Base-by-base conservation (phyloP, 2,113 vertebrate species). In the Isichthys henryi region DNA sequence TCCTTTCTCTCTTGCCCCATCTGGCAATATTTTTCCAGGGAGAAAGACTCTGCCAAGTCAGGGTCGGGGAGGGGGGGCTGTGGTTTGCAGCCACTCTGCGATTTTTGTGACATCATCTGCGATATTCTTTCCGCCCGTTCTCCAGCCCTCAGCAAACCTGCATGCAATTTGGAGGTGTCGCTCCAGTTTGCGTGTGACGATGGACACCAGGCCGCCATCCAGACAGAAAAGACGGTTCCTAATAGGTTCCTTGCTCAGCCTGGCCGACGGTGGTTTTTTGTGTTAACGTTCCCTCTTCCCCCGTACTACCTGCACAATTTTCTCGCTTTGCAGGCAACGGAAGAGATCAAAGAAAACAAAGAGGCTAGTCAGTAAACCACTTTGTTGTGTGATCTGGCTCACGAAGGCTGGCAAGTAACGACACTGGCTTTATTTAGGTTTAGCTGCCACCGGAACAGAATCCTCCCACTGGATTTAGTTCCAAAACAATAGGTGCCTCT, bases 21-120 rank as follows among this genome's bases (percentile, higher is more conserved):
- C 53, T 50, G 48, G 27, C 52, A 58, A 9, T 88, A 86, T 53
- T 39, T 86, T 62, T 88, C 58, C 58, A 48, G 58, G 58, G 39
- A 31, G 89, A 58, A 92, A 91, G 92, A 31, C 27, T 52, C 15
- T 8, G n/a, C 70, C 70, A 77, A 74, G 31, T 15, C 11, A 6
- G 92, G 87, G 89, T 39, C 39, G 89, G 91, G 91, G 88, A 88
- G 90, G 21, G 58, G 23, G 23, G 91, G 83, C 89, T 56, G 45
- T 23, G 58, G 85, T 87, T 87, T 86, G 27, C 31, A 87, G 45
- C 87, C 27, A 27, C 53, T 17, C 58, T 53, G 82, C 66, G 88
- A 85, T 90, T 80, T 21, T 88, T 88, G 82, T 74, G 45, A 27
- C 82, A 43, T 84, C 45, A 84, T 84, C 56, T 35, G 89, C 45